Conservation (phyloP, 2,113 vertebrate genomes). For the Edolisoma coerulescens region DNA sequence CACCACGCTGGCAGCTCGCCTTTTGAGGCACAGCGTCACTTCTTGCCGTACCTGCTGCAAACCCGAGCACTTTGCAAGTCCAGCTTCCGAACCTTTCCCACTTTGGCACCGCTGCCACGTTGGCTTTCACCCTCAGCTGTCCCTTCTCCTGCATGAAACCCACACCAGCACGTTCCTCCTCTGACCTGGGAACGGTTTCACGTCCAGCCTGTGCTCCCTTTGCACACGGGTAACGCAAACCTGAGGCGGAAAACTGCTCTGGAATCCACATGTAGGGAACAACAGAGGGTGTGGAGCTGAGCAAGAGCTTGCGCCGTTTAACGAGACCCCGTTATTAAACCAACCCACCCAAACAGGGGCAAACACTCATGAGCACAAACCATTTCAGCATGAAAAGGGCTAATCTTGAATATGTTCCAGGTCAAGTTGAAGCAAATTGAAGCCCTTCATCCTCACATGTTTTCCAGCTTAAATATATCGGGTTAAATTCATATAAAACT, state of each 20-base stretch:
- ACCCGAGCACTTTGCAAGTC: not conserved
- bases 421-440: not conserved
- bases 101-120: rapidly evolving
- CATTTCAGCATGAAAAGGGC: not conserved
- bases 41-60: not conserved
- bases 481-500: not conserved
- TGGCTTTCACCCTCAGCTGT: not conserved
- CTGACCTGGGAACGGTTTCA: not conserved
- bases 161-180: rapidly evolving
- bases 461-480: not conserved
- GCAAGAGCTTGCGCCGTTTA: not conserved
- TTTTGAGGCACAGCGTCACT: not conserved
- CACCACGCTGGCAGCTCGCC: constrained; percentile 42
- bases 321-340: not conserved
- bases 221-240: rapidly evolving
- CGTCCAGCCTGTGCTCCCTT: not conserved
- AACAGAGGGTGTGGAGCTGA: not conserved
- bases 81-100: not conserved
- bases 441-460: not conserved
- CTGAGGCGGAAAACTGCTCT: not conserved
- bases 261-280: not conserved
- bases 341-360: rapidly evolving
- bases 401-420: not conserved
- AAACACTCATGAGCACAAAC: not conserved
- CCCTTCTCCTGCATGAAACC: not conserved